Percentiles rank a stretch among this genome's conserved stretches.
These are phyloP conservation scores for Rhagonycha lutea DNA, from an alignment of 2,888 invertebrate genomes.

Conservation along the genomic window DNA sequence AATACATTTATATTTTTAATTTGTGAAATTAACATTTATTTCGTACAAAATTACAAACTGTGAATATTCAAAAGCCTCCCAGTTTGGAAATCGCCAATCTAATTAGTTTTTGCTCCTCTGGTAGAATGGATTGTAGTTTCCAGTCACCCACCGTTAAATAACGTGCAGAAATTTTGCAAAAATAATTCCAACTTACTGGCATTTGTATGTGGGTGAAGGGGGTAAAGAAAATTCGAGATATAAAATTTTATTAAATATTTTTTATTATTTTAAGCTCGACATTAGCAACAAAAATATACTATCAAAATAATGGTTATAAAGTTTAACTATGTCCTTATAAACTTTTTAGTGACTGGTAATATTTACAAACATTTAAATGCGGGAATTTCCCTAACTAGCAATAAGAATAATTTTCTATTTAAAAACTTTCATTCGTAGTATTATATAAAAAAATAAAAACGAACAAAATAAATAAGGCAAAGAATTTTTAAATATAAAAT, in stretches of 20 bases:
- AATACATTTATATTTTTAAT: too few relatives aligned
- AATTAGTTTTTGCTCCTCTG: too few relatives aligned
- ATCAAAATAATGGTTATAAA: background rate
- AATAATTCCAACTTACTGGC: too few relatives aligned
- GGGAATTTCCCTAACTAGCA: background rate
- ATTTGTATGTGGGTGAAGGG: too few relatives aligned
- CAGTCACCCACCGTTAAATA: too few relatives aligned
- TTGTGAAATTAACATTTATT: too few relatives aligned
- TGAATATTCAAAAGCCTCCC: too few relatives aligned
- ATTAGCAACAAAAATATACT: constrained; percentile 4
- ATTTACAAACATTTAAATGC: background rate
- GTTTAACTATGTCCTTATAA: background rate
- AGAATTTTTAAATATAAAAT: background rate
- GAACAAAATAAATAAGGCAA: background rate
- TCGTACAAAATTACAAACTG: too few relatives aligned
- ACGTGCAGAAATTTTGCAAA: too few relatives aligned
- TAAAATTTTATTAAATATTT: background rate
- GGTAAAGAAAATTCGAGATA: too few relatives aligned
- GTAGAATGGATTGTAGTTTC: too few relatives aligned
- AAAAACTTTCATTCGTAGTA: background rate
- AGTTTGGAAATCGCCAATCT: too few relatives aligned
- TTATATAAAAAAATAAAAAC: background rate
- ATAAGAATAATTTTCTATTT: background rate
- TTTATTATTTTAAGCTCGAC: background rate
- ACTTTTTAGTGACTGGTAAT: background rate